phyloP scores from a whole-genome alignment of 2,113 vertebrate species.

The Bujurquina vittata region DNA sequence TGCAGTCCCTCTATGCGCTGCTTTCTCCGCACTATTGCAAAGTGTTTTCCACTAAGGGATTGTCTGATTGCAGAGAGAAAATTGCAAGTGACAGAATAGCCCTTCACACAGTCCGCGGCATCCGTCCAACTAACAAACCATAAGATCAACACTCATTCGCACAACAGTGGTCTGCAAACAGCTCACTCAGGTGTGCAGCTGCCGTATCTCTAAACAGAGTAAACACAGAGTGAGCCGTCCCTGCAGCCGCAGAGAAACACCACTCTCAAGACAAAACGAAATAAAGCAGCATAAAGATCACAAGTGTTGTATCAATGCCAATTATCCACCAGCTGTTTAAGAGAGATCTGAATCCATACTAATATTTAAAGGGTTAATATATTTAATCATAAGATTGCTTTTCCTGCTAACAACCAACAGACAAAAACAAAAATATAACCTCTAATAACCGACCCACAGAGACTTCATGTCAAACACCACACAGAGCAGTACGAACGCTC shows the following conservation, averaged over 20 bases:
- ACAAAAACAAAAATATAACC: neutral
- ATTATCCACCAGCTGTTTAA: neutral
- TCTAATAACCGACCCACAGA: neutral
- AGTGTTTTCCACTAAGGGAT: too few species aligned
- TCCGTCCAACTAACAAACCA: neutral
- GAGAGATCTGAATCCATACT: rapidly evolving
- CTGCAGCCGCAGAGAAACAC: neutral
- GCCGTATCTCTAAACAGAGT: neutral
- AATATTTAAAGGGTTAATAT: neutral
- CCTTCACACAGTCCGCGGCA: neutral
- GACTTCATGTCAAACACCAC: neutral
- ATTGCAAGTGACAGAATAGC: neutral
- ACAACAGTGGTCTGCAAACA: neutral
- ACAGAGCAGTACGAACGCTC: neutral
- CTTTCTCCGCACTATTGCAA: too few species aligned
- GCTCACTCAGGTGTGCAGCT: neutral
- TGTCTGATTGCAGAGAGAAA: neutral
- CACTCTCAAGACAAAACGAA: neutral
- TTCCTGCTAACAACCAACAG: rapidly evolving
- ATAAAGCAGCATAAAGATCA: neutral
- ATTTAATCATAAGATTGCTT: neutral
- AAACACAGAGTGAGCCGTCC: neutral
- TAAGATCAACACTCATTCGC: neutral
- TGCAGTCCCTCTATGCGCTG: too few species aligned
- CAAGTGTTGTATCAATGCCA: neutral